phyloP scores from a whole-genome alignment of 1,140 invertebrate species.

The Armadillidium nasatum region DNA sequence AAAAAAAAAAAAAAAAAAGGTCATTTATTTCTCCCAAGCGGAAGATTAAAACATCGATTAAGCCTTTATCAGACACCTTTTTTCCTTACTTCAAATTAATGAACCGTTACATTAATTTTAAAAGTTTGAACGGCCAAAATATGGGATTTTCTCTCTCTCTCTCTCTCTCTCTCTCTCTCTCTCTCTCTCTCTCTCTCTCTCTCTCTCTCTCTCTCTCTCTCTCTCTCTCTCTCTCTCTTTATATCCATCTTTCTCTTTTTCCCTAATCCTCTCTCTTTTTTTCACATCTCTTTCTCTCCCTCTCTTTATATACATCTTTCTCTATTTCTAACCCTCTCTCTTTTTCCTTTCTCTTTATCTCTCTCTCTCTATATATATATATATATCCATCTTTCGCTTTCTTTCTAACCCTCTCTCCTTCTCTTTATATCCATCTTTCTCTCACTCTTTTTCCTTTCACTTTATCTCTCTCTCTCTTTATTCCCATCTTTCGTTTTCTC shows the following conservation, averaged over 20 bases:
- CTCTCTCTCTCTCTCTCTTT: too few species aligned
- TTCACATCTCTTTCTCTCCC: neutral
- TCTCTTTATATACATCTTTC: too few species aligned
- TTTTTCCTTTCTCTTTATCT: too few species aligned
- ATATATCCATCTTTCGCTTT: too few species aligned
- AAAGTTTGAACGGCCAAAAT: neutral
- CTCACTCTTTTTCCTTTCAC: too few species aligned
- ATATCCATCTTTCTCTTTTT: too few species aligned
- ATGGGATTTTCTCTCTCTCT: neutral
- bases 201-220: neutral
- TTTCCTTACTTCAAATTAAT: slow-evolving; percentile 3
- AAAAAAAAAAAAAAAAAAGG: too few species aligned
- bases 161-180: neutral
- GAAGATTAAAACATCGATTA: neutral
- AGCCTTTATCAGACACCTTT: neutral
- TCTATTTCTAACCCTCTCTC: neutral
- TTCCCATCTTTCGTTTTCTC: neutral
- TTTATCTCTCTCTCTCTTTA: neutral
- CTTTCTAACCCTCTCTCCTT: too few species aligned
- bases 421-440: too few species aligned
- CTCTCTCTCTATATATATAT: too few species aligned
- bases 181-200: neutral
- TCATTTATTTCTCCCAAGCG: neutral
- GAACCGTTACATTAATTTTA: neutral
- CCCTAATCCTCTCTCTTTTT: neutral